These are phyloP conservation scores for Muntiacus reevesi DNA, from an alignment of 2,113 vertebrate genomes.

Conservation along the genomic window DNA sequence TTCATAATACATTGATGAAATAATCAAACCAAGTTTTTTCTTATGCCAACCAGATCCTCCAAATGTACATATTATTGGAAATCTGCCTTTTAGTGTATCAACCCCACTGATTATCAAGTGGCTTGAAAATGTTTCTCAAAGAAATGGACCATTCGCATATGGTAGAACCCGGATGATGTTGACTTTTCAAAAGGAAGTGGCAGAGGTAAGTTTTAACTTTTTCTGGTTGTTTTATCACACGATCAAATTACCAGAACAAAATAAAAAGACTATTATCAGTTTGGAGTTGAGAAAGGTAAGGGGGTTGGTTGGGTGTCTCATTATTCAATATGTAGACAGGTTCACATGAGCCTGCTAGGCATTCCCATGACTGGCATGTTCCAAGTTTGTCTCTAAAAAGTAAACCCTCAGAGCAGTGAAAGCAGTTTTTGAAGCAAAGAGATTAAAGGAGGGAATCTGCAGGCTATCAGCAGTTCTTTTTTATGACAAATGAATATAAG, in stretches of 20 bases:
- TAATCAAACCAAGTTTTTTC: slow-evolving; percentile 20
- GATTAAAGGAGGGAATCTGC: background rate
- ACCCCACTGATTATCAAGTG: slow-evolving; percentile 95
- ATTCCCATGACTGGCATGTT: background rate
- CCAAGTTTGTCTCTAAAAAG: background rate
- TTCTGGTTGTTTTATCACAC: background rate
- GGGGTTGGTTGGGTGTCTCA: background rate
- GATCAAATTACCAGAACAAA: background rate
- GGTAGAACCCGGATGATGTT: slow-evolving; percentile 93
- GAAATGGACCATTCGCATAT: slow-evolving; percentile 89
- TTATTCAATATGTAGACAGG: rapidly evolving
- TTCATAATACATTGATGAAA: background rate
- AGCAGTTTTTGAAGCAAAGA: background rate
- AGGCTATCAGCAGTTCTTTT: background rate
- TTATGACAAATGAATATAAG: background rate
- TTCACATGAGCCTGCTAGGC: background rate
- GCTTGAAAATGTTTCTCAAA: slow-evolving; percentile 88
- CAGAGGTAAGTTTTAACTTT: slow-evolving; percentile 85
- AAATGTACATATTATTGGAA: slow-evolving; percentile 95
- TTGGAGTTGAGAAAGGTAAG: background rate
- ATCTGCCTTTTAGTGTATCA: slow-evolving; percentile 95
- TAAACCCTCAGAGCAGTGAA: background rate
- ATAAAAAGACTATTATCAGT: background rate
- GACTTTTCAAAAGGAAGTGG: slow-evolving; percentile 99
- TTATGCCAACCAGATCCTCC: slow-evolving; percentile 86